Evolutionary conservation across 2,113 vertebrate species (phyloP), one percentile per base, ranked within the genome.

Genomic region (Aramus guarauna): DNA sequence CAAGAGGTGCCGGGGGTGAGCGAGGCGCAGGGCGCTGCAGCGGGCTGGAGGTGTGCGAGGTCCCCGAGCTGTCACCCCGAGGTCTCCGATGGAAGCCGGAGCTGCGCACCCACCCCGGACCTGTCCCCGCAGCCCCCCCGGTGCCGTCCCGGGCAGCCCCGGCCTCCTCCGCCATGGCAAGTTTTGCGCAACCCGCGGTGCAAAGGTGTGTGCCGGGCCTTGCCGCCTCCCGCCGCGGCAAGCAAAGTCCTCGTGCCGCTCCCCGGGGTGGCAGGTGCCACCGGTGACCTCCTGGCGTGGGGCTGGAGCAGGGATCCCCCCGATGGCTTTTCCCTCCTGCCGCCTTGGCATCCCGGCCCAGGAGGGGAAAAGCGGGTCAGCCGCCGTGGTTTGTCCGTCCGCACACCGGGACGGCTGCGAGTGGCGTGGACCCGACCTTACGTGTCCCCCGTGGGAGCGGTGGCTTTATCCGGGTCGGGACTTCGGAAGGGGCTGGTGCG

Each of bases 401-500:
- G 7, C 13, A 0, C 4, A 0, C 6, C 6, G 1, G 47, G 4
- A 6, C 1, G 60, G 29, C 17, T 20, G 20, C 2, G 6, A 11
- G 47, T 0, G 17, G 19, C 2, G 2, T 3, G 14, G 8, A 2
- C 8, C 3, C 2, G 11, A 6, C 39, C 24, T 19, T 5, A 4
- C 0, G 16, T 32, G 47, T 37, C 20, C 5, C 47, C 14, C 14
- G 1, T 6, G 56, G 30, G 17, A 12, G 6, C 1, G 20, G 66
- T 22, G 88, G 12, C 58, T 47, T 18, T 56, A 5, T 1, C 15
- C 0, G 6, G 18, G 3, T 37, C 15, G 4, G 26, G 48, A 22
- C 16, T 45, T 4, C 6, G 2, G 1, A 34, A 29, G 69, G 76
- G 36, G 22, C 5, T 9, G 6, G 30, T 3, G 2, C 0, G 24